These are phyloP conservation scores for Malacoraja senta DNA, from an alignment of 2,797 vertebrate genomes.

Conservation along the genomic window DNA sequence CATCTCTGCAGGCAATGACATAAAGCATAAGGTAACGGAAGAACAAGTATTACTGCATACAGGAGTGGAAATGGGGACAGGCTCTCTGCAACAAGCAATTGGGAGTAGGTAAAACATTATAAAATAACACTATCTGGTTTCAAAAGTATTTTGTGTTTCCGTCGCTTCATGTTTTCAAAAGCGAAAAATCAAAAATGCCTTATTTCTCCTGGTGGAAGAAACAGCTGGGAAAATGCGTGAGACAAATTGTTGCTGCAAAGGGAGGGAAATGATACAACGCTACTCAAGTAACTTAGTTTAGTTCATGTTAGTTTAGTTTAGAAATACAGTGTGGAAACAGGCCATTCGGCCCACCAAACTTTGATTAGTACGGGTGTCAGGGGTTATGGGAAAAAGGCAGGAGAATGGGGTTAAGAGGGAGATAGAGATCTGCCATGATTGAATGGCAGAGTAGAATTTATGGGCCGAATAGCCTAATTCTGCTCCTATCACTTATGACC, in stretches of 20 bases:
- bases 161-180: neutral
- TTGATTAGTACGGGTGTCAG: too few species aligned
- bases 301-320: too few species aligned
- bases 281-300: neutral
- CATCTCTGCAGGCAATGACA: conserved; percentile 69
- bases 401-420: too few species aligned
- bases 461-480: too few species aligned
- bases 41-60: neutral
- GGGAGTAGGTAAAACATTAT: too few species aligned
- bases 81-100: neutral
- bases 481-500: too few species aligned
- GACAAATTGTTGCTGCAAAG: neutral
- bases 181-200: neutral
- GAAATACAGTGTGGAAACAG: too few species aligned
- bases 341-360: too few species aligned
- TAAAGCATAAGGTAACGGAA: conserved; percentile 37
- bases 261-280: neutral
- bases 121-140: neutral
- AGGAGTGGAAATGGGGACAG: too few species aligned
- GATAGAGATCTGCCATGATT: too few species aligned
- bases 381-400: too few species aligned
- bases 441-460: too few species aligned
- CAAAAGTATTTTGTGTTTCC: neutral
- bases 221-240: neutral
- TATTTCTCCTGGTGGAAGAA: neutral